Base-by-base conservation (phyloP, 2,113 vertebrate species). In the Ranitomeya imitator region DNA sequence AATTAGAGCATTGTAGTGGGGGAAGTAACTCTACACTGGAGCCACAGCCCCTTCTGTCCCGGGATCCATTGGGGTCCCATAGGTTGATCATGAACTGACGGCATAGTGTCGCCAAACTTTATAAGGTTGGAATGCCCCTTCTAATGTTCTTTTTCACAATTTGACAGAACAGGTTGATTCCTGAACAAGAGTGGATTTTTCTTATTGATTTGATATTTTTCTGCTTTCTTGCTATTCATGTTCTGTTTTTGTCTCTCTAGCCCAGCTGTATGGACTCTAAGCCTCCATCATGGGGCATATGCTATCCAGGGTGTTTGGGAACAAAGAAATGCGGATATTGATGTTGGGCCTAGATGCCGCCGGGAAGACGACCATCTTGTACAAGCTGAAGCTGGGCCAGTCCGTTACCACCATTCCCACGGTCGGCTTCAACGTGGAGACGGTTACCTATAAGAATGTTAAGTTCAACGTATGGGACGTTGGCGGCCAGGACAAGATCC, bases 401-500 rank as follows among this genome's bases (percentile, higher is more conserved):
- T 97, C 99, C 23, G 97, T 99, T 89, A 99, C 97, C 90, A 99
- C 98, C 88, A 99, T 99, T 93, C 97, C 98, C 91, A 99, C 98
- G 88, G 99, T 99, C 83, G 97, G 97, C 89, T 98, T 99, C 94
- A 99, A 98, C 23, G 97, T 99, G 92, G 97, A 99, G 92, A 98
- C 97, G 0, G 97, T 99, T 89, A 97, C 98, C 91, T 98, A 97
- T 92, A 98, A 96, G 93, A 99, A 97, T 91, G 97, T 99, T 90
- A 97, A 96, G 92, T 99, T 98, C 94, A 99, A 97, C 0, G 97
- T 99, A 18, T 99, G 97, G 97, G 97, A 99, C 0, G 97, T 99
- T 9, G 97, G 97, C 5, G 97, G 97, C 89, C 97, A 99, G 94
- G 97, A 99, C 94, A 99, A 99, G 90, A 99, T 99, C 92, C 94